phyloP scores from a whole-genome alignment of 2,797 vertebrate species.

The Pseudopleuronectes americanus region DNA sequence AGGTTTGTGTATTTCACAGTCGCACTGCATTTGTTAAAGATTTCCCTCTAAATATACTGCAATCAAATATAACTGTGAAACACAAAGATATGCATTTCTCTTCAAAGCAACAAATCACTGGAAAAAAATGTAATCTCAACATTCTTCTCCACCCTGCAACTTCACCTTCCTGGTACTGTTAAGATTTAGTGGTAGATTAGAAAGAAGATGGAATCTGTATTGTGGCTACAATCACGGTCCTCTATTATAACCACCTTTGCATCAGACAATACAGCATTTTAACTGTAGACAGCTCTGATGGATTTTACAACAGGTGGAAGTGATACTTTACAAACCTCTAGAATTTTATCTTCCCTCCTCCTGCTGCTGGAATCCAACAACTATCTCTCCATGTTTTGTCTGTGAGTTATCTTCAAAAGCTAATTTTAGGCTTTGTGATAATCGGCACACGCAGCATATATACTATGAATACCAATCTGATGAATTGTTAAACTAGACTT shows the following conservation, averaged over 20 bases:
- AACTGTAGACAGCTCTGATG: slow-evolving; percentile 72
- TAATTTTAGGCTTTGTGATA: slow-evolving; percentile 35
- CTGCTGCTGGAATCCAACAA: slow-evolving; percentile 66
- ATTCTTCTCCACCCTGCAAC: slow-evolving; percentile 52
- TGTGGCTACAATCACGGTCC: slow-evolving; percentile 83
- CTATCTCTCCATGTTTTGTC: slow-evolving; percentile 75
- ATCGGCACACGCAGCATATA: slow-evolving; percentile 25
- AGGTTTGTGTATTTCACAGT: not conserved
- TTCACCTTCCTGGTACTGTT: slow-evolving; percentile 58
- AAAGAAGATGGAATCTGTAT: slow-evolving; percentile 80
- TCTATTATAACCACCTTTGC: slow-evolving; percentile 71
- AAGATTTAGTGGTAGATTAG: slow-evolving; percentile 76
- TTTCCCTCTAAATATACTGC: slow-evolving; percentile 1
- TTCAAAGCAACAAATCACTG: slow-evolving; percentile 39
- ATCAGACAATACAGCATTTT: slow-evolving; percentile 79
- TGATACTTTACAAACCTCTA: slow-evolving; percentile 69
- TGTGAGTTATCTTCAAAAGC: slow-evolving; percentile 64
- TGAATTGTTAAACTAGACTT: not conserved
- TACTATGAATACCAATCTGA: slow-evolving; percentile 5
- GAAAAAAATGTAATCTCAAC: slow-evolving; percentile 45
- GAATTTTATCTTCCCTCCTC: slow-evolving; percentile 67
- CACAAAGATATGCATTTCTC: slow-evolving; percentile 26
- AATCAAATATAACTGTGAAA: slow-evolving; percentile 18
- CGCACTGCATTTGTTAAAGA: not conserved
- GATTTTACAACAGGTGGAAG: slow-evolving; percentile 78